Percentiles rank a stretch among this genome's conserved stretches.
phyloP scores from a whole-genome alignment of 2,797 vertebrate species.

The Myotis planiceps region DNA sequence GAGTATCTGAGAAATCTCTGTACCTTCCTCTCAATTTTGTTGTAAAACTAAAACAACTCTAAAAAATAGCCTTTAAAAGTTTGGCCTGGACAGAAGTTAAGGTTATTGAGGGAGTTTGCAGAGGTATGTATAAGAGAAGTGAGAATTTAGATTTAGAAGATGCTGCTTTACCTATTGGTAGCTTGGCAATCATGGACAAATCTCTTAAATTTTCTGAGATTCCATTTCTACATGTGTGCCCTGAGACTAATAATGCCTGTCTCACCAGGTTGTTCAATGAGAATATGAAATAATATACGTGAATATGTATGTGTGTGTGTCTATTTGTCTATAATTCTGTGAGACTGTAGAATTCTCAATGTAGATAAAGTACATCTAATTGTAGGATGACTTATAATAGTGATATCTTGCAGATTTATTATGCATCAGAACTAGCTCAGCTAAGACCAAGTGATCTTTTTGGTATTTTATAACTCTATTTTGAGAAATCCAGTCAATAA shows the following conservation, averaged over 20 bases:
- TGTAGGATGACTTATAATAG: background rate
- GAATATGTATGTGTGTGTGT: background rate
- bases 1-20: background rate
- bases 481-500: constrained; percentile 15
- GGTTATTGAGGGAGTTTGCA: background rate
- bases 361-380: background rate
- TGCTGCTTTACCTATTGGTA: background rate
- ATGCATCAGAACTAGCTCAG: background rate
- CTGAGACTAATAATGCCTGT: background rate
- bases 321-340: background rate
- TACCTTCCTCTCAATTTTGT: background rate
- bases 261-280: background rate
- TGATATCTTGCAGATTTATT: background rate
- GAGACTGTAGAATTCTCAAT: background rate
- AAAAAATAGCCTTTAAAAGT: background rate
- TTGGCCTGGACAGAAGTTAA: background rate
- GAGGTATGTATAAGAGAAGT: background rate
- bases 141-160: background rate
- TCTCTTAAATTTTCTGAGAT: background rate
- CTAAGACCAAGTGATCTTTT: background rate
- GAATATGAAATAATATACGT: background rate
- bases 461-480: background rate
- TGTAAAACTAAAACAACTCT: background rate
- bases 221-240: background rate
- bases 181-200: background rate